These are phyloP conservation scores for Geodia barretti DNA, from an alignment of 37 sponge, comb jelly and placozoan genomes.

Conservation along the genomic window DNA sequence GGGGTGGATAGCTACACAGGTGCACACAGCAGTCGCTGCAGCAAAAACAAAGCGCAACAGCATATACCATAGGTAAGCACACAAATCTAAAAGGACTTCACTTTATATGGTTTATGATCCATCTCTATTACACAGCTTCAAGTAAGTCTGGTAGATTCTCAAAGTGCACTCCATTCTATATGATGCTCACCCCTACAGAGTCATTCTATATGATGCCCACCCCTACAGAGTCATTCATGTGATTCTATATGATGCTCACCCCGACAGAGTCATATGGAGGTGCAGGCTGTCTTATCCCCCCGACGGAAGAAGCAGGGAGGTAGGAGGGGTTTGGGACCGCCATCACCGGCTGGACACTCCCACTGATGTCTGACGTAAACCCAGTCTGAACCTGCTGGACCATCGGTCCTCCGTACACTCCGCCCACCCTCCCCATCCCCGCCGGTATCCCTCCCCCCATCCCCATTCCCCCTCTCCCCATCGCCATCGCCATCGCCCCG, in stretches of 20 bases:
- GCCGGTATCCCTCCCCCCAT: neutral
- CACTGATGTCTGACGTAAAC: neutral
- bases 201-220: neutral
- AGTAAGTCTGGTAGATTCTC: too few relatives aligned
- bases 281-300: neutral
- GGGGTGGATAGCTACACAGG: too few relatives aligned
- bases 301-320: neutral
- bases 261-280: neutral
- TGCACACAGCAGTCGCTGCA: too few relatives aligned
- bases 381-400: neutral
- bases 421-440: neutral
- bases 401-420: neutral
- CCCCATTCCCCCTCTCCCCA: neutral
- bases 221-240: neutral
- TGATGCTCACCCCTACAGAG: neutral
- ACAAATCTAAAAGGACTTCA: too few relatives aligned
- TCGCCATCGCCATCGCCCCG: neutral
- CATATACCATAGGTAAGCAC: too few relatives aligned
- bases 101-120: too few relatives aligned
- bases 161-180: too few relatives aligned
- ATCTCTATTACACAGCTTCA: too few relatives aligned
- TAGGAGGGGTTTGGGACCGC: slow-evolving; percentile 57
- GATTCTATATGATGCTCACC: too few relatives aligned
- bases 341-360: slow-evolving; percentile 31
- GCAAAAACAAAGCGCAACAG: too few relatives aligned